These are phyloP conservation scores for Hypothenemus hampei DNA, from an alignment of 1,140 invertebrate genomes.

Conservation along the genomic window DNA sequence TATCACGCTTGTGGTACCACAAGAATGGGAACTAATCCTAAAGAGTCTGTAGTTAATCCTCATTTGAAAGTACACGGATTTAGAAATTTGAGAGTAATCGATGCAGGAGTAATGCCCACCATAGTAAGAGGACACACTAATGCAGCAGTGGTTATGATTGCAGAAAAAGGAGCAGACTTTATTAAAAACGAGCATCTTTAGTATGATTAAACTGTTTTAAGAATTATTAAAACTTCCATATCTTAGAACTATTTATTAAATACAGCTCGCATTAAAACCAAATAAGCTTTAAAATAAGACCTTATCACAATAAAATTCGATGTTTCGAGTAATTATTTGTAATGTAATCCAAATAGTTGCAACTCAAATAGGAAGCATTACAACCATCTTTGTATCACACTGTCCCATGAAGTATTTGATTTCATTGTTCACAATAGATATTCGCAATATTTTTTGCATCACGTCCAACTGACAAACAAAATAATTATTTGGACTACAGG, in stretches of 20 bases:
- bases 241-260: too few relatives aligned
- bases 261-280: too few relatives aligned
- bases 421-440: slow-evolving; percentile 86
- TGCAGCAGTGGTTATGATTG: slow-evolving; percentile 52
- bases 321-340: slow-evolving; percentile 54
- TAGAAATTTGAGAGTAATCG: slow-evolving; percentile 45
- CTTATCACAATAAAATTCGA: slow-evolving; percentile 54
- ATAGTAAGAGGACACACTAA: slow-evolving; percentile 47
- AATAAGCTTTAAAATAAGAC: too few relatives aligned
- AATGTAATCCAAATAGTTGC: slow-evolving; percentile 67
- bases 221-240: too few relatives aligned
- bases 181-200: slow-evolving; percentile 2
- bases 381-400: slow-evolving; percentile 52
- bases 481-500: slow-evolving; percentile 89
- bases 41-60: slow-evolving; percentile 47
- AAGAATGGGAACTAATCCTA: slow-evolving; percentile 54
- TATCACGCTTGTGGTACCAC: slow-evolving; percentile 55
- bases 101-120: slow-evolving; percentile 42
- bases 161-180: slow-evolving; percentile 15
- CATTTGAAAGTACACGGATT: slow-evolving; percentile 45
- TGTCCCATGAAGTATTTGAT: slow-evolving; percentile 54
- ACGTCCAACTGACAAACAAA: slow-evolving; percentile 89
- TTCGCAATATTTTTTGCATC: slow-evolving; percentile 77
- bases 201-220: too few relatives aligned
- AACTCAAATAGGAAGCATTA: slow-evolving; percentile 65